phyloP scores from a whole-genome alignment of 2,797 vertebrate species.

The Cyprinodon diabolis region DNA sequence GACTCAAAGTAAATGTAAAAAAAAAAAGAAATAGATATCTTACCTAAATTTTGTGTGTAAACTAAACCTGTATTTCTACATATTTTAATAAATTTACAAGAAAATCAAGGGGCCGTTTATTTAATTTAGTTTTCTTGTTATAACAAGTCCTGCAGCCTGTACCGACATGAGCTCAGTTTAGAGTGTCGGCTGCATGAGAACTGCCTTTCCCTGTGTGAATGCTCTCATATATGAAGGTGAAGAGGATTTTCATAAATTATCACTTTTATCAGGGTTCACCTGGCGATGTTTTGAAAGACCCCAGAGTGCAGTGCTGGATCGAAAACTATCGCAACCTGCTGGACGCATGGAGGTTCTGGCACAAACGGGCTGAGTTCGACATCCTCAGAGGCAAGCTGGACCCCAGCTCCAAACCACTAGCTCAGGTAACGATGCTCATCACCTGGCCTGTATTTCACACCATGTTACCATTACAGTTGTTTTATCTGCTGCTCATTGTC shows the following conservation, averaged over 20 bases:
- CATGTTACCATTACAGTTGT: constrained; percentile 29
- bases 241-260: background rate
- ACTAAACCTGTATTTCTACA: background rate
- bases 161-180: background rate
- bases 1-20: background rate
- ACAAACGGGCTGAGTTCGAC: constrained; percentile 98
- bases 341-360: constrained; percentile 99
- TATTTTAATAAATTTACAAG: background rate
- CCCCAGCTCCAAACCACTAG: constrained; percentile 96
- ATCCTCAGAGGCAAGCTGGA: constrained; percentile 97
- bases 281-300: constrained; percentile 93
- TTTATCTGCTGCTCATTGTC: constrained; percentile 53
- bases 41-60: background rate
- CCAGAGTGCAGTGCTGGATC: constrained; percentile 97
- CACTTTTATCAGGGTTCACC: constrained; percentile 86
- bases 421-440: constrained; percentile 81
- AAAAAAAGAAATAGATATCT: background rate
- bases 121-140: background rate
- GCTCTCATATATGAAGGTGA: background rate
- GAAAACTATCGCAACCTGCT: constrained; percentile 98
- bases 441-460: constrained; percentile 22
- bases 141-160: background rate
- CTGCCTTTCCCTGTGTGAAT: background rate
- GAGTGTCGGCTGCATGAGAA: background rate
- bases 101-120: background rate